Evolutionary conservation across 2,797 vertebrate genomes (phyloP).

Genomic region (Tenualosa thibaudeaui): DNA sequence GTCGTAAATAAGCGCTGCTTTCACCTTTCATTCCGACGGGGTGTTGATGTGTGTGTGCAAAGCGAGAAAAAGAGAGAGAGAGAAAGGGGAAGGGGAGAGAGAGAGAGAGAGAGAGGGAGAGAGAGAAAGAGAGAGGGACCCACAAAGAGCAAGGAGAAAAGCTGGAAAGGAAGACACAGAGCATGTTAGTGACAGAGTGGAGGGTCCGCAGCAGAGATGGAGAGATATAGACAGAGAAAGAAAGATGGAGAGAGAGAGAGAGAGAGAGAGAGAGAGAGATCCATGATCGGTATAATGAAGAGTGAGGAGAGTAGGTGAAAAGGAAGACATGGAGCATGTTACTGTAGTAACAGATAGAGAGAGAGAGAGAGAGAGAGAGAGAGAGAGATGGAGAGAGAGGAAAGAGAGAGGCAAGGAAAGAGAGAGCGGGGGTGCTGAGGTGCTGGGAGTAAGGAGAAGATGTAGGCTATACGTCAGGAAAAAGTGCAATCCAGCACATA

Average conservation of each 20-base stretch:
- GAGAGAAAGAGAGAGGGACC: constrained; percentile 29
- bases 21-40: constrained; percentile 43
- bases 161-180: too few relatives aligned
- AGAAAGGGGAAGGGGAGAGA: not conserved
- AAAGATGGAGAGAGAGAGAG: constrained; percentile 1
- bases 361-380: not conserved
- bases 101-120: not conserved
- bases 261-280: not conserved
- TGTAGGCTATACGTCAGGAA: constrained; percentile 44
- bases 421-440: constrained; percentile 44
- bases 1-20: constrained; percentile 57
- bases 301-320: constrained; percentile 1
- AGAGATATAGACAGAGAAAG: not conserved
- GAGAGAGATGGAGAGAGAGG: constrained; percentile 31
- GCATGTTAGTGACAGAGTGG: not conserved
- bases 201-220: too few relatives aligned
- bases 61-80: constrained; percentile 18
- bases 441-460: constrained; percentile 39
- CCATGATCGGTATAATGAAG: not conserved
- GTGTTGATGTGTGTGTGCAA: constrained; percentile 30
- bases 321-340: constrained; percentile 18
- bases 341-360: not conserved
- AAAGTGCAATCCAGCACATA: constrained; percentile 60
- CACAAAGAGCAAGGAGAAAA: constrained; percentile 3
- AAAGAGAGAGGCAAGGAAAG: not conserved